Evolutionary conservation across 1,140 invertebrate genomes (phyloP).

Genomic region (Parapsyche elsis): DNA sequence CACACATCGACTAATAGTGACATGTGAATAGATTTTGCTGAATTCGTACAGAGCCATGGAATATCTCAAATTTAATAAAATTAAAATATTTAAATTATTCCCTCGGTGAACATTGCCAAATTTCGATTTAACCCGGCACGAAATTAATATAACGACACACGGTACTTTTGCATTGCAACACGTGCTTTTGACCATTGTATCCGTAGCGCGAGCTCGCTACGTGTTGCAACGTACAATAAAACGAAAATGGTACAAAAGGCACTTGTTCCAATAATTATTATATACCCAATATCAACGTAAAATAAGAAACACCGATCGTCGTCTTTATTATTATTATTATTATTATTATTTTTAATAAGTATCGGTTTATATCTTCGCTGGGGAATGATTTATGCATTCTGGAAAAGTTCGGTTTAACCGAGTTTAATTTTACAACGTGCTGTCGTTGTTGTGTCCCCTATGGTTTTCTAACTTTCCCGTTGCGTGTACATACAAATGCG

Average conservation of each 20-base stretch:
- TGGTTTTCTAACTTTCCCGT: conserved; percentile 15
- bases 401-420: background rate
- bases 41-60: no score
- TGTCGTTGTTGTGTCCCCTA: conserved; percentile 4
- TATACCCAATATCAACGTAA: background rate
- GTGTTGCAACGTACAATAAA: background rate
- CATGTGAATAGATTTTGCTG: no score
- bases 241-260: background rate
- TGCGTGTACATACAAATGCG: background rate
- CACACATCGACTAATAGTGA: background rate
- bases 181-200: conserved; percentile 15
- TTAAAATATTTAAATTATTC: no score
- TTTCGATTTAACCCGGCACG: no score
- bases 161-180: conserved; percentile 13
- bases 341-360: background rate
- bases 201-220: background rate
- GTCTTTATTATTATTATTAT: background rate
- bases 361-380: background rate
- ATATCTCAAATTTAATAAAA: no score
- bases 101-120: no score
- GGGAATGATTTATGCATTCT: background rate
- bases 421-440: conserved; percentile 21
- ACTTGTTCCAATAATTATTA: background rate
- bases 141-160: background rate
- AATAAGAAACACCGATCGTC: background rate